Evolutionary conservation across 2,113 vertebrate genomes (phyloP).

Genomic region (Nymphicus hollandicus): DNA sequence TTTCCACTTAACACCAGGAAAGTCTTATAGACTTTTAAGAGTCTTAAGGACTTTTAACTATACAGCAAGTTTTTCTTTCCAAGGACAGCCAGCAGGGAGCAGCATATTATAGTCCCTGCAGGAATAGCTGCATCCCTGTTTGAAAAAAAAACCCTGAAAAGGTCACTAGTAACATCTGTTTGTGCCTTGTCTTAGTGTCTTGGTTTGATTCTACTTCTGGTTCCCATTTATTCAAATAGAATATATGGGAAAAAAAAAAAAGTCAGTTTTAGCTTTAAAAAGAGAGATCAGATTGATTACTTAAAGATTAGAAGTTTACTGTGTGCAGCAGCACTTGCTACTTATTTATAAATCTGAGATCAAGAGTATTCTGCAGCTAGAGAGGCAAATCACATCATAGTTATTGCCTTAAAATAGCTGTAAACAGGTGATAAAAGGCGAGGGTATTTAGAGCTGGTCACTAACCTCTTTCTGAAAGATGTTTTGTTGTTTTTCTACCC

Average conservation of each 20-base stretch:
- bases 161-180: neutral
- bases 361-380: neutral
- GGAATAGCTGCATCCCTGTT: neutral
- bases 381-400: neutral
- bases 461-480: neutral
- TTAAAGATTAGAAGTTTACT: neutral
- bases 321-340: neutral
- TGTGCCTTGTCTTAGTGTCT: neutral
- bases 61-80: neutral
- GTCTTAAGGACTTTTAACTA: neutral
- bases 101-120: slow-evolving; percentile 1
- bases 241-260: neutral
- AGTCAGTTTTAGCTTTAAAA: neutral
- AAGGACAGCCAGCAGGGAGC: slow-evolving; percentile 48
- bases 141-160: neutral
- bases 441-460: neutral
- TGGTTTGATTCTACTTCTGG: neutral
- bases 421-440: neutral
- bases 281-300: neutral
- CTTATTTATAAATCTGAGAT: neutral
- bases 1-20: neutral
- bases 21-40: neutral
- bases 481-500: neutral
- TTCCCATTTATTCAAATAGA: neutral
- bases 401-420: neutral